Evolutionary conservation across 2,113 vertebrate genomes (phyloP).

Genomic region (Muscicapa adusta): DNA sequence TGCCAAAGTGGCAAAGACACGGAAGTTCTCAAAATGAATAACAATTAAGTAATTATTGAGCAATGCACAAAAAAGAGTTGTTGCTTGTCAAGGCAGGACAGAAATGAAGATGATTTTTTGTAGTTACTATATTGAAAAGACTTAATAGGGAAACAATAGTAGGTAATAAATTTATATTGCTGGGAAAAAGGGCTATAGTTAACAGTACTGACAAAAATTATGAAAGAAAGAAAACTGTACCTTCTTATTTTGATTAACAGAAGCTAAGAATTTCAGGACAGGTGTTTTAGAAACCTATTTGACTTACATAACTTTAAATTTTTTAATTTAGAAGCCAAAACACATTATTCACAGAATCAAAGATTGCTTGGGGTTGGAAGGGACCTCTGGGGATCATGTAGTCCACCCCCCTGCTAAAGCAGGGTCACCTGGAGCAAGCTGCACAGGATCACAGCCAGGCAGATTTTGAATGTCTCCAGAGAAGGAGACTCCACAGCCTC

Average conservation of each 20-base stretch:
- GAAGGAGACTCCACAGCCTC: neutral
- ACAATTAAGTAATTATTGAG: neutral
- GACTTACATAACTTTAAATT: neutral
- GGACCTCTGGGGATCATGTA: neutral
- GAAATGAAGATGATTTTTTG: neutral
- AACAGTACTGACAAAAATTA: neutral
- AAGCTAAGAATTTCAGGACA: neutral
- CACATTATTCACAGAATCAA: neutral
- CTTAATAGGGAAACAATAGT: neutral
- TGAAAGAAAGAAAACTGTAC: neutral
- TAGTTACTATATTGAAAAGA: neutral
- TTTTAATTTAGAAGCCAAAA: neutral
- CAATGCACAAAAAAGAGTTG: neutral
- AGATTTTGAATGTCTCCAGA: neutral
- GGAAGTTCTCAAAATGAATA: neutral
- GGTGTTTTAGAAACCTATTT: neutral
- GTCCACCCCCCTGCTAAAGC: too few species aligned
- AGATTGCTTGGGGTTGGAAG: neutral
- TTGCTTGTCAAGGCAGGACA: neutral
- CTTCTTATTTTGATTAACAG: neutral
- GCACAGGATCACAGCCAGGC: neutral
- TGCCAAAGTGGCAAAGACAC: neutral
- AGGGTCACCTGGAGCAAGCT: neutral
- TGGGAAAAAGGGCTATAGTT: neutral
- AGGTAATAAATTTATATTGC: neutral